A percentile compares a stretch with the other conserved stretches of the same genome.
Conservation (phyloP, 2,113 vertebrate species). For the Mus pahari region DNA sequence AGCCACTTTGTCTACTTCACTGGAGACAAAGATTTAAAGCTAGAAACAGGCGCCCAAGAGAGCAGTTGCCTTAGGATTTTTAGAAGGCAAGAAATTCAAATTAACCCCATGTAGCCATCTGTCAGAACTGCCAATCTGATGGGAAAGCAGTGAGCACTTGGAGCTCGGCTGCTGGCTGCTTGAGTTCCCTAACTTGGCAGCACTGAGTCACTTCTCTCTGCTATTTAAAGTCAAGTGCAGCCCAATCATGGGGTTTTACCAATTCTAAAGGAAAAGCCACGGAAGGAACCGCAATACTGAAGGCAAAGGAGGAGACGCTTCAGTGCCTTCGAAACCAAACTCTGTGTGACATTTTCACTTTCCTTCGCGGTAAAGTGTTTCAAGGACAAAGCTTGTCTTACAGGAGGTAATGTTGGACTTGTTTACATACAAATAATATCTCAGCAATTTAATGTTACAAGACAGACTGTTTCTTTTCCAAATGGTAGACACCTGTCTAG, state of each 20-base stretch:
- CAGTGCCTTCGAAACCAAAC: slow-evolving; percentile 48
- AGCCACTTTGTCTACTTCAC: slow-evolving; percentile 21
- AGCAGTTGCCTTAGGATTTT: slow-evolving; percentile 1
- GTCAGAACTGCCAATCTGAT: slow-evolving; percentile 18
- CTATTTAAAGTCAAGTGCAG: slow-evolving; percentile 46
- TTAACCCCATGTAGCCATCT: slow-evolving; percentile 48
- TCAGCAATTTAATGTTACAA: slow-evolving; percentile 1
- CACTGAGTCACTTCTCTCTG: slow-evolving; percentile 14
- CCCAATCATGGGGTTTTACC: slow-evolving; percentile 4
- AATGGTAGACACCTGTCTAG: background rate
- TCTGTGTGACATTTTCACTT: slow-evolving; percentile 5
- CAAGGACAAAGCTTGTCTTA: slow-evolving; percentile 6
- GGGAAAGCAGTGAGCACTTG: background rate
- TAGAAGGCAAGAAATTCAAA: slow-evolving; percentile 65
- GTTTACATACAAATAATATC: slow-evolving; percentile 50
- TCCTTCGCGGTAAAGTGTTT: background rate
- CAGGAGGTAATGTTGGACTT: background rate
- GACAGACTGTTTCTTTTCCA: slow-evolving; percentile 14
- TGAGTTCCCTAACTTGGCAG: background rate
- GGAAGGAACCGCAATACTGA: background rate
- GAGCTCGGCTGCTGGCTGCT: background rate
- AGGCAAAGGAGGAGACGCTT: background rate
- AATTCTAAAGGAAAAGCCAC: slow-evolving; percentile 47
- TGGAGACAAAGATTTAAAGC: slow-evolving; percentile 19
- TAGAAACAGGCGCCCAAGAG: slow-evolving; percentile 45